Evolutionary conservation across 2,113 vertebrate genomes (phyloP).

Genomic region (Cyrtonyx montezumae): DNA sequence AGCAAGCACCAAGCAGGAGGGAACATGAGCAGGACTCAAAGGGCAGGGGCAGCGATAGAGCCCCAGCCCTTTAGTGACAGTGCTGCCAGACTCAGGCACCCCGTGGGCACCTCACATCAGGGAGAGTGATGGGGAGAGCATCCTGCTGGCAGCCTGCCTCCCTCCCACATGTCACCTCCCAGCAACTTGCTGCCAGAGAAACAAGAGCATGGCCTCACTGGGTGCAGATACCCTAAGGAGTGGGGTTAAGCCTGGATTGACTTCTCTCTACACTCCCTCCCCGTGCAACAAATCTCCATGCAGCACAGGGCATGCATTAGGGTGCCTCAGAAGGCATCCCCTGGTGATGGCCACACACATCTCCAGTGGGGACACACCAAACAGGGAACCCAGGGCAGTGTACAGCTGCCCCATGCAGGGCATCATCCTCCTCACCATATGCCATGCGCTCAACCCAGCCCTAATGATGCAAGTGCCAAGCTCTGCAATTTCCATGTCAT

Average conservation of each 20-base stretch:
- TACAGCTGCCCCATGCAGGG: rapidly evolving
- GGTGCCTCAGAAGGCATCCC: neutral
- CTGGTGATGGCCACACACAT: rapidly evolving
- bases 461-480: neutral
- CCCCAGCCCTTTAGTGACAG: neutral
- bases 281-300: neutral
- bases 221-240: neutral
- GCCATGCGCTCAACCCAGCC: rapidly evolving
- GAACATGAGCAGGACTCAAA: slow-evolving; percentile 30
- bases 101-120: rapidly evolving
- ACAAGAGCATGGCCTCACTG: rapidly evolving
- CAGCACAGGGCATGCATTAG: neutral
- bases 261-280: neutral
- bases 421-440: neutral
- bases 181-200: neutral
- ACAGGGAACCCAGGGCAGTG: rapidly evolving
- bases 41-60: neutral
- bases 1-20: neutral
- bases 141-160: neutral
- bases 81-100: neutral
- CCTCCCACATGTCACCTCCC: neutral
- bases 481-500: neutral
- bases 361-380: rapidly evolving
- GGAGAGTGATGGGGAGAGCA: rapidly evolving
- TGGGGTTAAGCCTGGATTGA: neutral